A percentile compares a stretch with the other conserved stretches of the same genome.
Evolutionary conservation across 2,888 invertebrate species (phyloP).

Genomic region (Dryobota labecula): DNA sequence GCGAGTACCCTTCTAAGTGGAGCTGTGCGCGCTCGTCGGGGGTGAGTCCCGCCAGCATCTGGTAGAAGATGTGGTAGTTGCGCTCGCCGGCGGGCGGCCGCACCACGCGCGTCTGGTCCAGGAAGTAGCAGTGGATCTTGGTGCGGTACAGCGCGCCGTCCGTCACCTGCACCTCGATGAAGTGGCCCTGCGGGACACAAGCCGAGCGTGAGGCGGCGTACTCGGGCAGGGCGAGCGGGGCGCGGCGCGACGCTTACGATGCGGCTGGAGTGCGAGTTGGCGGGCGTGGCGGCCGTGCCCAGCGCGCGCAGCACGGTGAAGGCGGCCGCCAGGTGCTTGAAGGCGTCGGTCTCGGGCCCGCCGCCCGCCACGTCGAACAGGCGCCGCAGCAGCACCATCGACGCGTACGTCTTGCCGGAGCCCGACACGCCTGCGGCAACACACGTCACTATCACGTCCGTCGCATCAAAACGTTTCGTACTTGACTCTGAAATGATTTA

Average conservation of each 20-base stretch:
- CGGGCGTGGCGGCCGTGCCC: conserved; percentile 97
- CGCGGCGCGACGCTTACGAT: conserved; percentile 92
- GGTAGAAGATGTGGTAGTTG: conserved; percentile 99
- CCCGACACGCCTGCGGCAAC: conserved; percentile 94
- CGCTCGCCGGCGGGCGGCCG: conserved; percentile 96
- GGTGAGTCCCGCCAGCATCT: conserved; percentile 97
- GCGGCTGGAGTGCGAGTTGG: conserved; percentile 97
- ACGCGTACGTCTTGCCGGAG: conserved; percentile 98
- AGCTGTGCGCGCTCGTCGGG: conserved; percentile 96
- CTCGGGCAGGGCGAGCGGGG: background rate
- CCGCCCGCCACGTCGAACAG: conserved; percentile 98
- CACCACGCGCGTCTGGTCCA: conserved; percentile 98
- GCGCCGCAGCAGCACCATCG: conserved; percentile 97
- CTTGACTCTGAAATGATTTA: too few species aligned
- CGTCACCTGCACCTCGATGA: conserved; percentile 98
- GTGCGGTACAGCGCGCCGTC: conserved; percentile 98
- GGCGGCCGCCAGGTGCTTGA: conserved; percentile 98
- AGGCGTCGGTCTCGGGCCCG: conserved; percentile 98
- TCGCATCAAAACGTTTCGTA: too few species aligned
- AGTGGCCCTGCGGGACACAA: conserved; percentile 93
- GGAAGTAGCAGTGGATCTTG: conserved; percentile 98
- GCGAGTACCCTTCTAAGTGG: conserved; percentile 96
- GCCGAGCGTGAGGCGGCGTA: background rate
- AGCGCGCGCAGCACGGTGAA: conserved; percentile 98
- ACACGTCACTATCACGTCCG: too few species aligned